These are phyloP conservation scores for Zaprionus camerounensis DNA, from an alignment of 1,140 invertebrate genomes.

Conservation along the genomic window DNA sequence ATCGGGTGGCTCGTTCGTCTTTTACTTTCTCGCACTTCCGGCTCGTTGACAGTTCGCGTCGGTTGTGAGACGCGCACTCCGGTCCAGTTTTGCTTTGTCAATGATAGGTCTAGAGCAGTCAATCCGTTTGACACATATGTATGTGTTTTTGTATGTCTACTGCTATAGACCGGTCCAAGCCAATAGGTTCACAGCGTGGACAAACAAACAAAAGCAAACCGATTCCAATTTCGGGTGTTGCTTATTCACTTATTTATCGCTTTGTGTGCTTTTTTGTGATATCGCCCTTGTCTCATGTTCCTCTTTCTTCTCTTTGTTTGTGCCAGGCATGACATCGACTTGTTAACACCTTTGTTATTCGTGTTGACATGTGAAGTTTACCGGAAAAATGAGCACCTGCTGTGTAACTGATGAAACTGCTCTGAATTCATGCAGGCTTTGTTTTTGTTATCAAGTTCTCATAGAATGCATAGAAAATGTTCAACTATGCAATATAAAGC, in stretches of 20 bases:
- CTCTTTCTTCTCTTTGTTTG: conserved; percentile 20
- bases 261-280: conserved; percentile 63
- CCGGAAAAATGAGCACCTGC: background rate
- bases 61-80: conserved; percentile 42
- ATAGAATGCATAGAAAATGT: background rate
- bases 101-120: conserved; percentile 54
- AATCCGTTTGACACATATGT: conserved; percentile 65
- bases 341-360: conserved; percentile 73
- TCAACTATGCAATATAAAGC: too few relatives aligned
- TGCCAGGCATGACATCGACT: conserved; percentile 65
- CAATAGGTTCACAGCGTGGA: background rate
- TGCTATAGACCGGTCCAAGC: conserved; percentile 14
- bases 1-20: conserved; percentile 7
- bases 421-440: background rate
- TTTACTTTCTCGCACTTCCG: conserved; percentile 12
- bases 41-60: conserved; percentile 15
- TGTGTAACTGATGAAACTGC: background rate
- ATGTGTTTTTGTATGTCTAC: background rate
- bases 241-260: conserved; percentile 77
- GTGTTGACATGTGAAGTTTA: conserved; percentile 48
- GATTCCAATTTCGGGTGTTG: conserved; percentile 44
- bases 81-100: conserved; percentile 49
- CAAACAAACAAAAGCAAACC: conserved; percentile 49
- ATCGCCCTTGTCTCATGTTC: conserved; percentile 32
- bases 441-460: background rate